Conservation (phyloP, 37 sponge, comb jelly and placozoan species). For the Ianthella basta region DNA sequence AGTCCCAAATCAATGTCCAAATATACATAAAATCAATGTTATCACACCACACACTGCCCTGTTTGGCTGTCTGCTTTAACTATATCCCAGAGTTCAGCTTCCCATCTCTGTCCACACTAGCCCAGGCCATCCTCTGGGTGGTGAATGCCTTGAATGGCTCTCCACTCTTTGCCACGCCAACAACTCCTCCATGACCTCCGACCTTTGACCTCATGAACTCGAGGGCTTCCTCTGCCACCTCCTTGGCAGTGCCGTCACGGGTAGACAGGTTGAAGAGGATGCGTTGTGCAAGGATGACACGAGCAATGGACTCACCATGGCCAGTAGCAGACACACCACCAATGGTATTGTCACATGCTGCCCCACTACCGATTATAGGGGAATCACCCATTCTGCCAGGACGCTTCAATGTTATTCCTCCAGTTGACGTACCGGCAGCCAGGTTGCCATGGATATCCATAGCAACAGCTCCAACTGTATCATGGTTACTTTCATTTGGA, state of each 20-base stretch:
- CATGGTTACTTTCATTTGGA: slow-evolving; percentile 31
- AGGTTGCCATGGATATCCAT: slow-evolving; percentile 75
- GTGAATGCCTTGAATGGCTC: slow-evolving; percentile 54
- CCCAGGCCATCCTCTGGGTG: slow-evolving; percentile 75
- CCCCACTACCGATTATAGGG: slow-evolving; percentile 83
- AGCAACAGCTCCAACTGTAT: slow-evolving; percentile 89
- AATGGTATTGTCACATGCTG: slow-evolving; percentile 57
- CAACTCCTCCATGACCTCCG: slow-evolving; percentile 69
- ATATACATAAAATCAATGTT: no score
- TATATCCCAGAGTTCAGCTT: background rate
- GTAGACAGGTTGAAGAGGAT: slow-evolving; percentile 16
- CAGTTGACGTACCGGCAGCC: slow-evolving; percentile 85
- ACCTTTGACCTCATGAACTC: slow-evolving; percentile 60
- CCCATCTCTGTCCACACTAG: slow-evolving; percentile 55
- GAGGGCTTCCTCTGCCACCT: slow-evolving; percentile 52
- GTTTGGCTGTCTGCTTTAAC: no score
- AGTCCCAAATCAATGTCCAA: no score
- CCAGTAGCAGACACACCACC: slow-evolving; percentile 83
- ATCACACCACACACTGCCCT: no score
- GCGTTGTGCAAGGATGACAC: slow-evolving; percentile 54
- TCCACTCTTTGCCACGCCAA: slow-evolving; percentile 57
- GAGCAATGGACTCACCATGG: slow-evolving; percentile 80
- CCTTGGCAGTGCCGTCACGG: background rate
- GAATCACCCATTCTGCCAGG: slow-evolving; percentile 83
- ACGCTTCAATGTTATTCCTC: slow-evolving; percentile 75